Evolutionary conservation across 2,113 vertebrate species (phyloP).

Genomic region (Corydoras maculifer): DNA sequence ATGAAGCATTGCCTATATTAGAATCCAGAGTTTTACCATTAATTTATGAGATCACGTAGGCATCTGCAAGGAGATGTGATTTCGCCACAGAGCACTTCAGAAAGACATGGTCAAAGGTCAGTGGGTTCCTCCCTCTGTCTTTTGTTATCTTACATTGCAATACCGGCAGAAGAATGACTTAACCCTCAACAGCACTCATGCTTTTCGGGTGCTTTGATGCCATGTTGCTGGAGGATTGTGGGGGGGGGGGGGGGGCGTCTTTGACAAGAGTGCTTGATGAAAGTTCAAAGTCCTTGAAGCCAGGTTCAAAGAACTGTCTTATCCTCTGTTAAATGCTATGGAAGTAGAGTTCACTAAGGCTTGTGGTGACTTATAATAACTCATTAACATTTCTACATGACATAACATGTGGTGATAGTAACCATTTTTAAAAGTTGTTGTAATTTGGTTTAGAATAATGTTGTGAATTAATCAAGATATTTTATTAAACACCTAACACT

Average conservation of each 20-base stretch:
- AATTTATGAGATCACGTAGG: slow-evolving; percentile 40
- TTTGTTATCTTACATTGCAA: slow-evolving; percentile 51
- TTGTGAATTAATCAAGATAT: slow-evolving; percentile 28
- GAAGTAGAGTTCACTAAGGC: background rate
- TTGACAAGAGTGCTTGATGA: slow-evolving; percentile 33
- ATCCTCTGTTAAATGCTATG: slow-evolving; percentile 1
- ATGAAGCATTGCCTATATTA: no score
- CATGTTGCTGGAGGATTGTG: slow-evolving; percentile 20
- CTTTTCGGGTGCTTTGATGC: slow-evolving; percentile 40
- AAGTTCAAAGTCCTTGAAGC: slow-evolving; percentile 29
- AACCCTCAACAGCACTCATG: slow-evolving; percentile 44
- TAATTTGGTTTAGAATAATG: slow-evolving; percentile 2
- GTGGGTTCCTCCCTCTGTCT: slow-evolving; percentile 52
- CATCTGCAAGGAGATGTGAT: slow-evolving; percentile 50
- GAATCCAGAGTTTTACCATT: no score
- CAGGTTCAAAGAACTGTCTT: slow-evolving; percentile 30
- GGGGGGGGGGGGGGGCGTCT: slow-evolving; percentile 3
- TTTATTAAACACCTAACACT: slow-evolving; percentile 13
- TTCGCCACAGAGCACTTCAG: slow-evolving; percentile 39
- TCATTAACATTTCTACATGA: slow-evolving; percentile 13
- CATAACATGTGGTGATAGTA: background rate
- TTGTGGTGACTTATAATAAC: slow-evolving; percentile 8
- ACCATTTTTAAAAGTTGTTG: background rate
- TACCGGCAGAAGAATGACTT: slow-evolving; percentile 48
- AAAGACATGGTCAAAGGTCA: slow-evolving; percentile 49